These are phyloP conservation scores for Branchipolynoe longqiensis DNA, from an alignment of 2,888 invertebrate genomes.

Conservation along the genomic window DNA sequence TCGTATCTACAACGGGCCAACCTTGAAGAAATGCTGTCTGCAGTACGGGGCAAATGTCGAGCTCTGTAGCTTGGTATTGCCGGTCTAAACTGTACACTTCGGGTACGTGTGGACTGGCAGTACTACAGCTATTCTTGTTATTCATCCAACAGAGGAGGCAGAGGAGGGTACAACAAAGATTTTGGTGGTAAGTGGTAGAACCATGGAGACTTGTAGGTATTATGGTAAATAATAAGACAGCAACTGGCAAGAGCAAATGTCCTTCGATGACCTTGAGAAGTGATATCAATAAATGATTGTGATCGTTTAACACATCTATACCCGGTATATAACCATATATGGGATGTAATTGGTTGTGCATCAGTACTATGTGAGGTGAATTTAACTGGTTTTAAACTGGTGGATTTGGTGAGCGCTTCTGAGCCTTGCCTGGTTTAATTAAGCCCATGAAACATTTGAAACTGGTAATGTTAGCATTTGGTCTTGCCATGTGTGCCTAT, in stretches of 20 bases:
- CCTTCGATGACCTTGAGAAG: neutral
- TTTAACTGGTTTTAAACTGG: no score
- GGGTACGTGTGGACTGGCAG: constrained; percentile 30
- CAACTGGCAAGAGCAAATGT: constrained; percentile 59
- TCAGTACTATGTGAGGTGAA: no score
- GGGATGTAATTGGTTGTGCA: no score
- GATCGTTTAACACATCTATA: no score
- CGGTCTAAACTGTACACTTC: neutral
- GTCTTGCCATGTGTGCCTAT: constrained; percentile 45
- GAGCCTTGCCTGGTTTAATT: no score
- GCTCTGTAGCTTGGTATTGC: constrained; percentile 53
- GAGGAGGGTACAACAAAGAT: constrained; percentile 63
- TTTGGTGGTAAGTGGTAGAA: constrained; percentile 62
- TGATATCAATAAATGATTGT: no score
- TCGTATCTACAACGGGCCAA: constrained; percentile 39
- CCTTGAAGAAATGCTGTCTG: constrained; percentile 18
- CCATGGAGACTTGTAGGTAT: constrained; percentile 54
- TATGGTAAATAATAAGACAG: constrained; percentile 26
- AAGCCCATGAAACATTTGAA: no score
- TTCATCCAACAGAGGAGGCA: constrained; percentile 62
- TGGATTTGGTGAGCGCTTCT: no score
- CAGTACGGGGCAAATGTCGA: constrained; percentile 22
- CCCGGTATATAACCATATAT: no score
- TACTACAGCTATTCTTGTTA: constrained; percentile 57
- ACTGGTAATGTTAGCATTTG: no score